A percentile compares a stretch with the other conserved stretches of the same genome.
phyloP scores from a whole-genome alignment of 2,888 invertebrate species.

The Lycaena phlaeas region DNA sequence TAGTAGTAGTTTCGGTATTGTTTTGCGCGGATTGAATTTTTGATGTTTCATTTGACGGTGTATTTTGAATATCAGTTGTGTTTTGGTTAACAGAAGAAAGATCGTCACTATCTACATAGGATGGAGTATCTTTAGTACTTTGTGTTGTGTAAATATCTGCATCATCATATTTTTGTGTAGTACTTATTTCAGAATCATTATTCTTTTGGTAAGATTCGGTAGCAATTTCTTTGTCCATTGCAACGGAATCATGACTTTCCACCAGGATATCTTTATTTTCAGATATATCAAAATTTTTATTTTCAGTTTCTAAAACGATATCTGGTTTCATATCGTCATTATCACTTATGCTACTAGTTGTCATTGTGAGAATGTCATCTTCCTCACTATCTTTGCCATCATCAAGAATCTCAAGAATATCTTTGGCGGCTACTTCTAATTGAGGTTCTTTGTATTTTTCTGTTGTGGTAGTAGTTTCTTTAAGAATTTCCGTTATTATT shows the following conservation, averaged over 20 bases:
- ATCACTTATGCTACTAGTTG: not conserved
- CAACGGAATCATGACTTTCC: not conserved
- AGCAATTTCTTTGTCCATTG: not conserved
- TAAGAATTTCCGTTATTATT: constrained; percentile 17
- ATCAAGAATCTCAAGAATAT: not conserved
- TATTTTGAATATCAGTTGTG: constrained; percentile 2
- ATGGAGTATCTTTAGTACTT: not conserved
- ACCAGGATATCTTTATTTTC: constrained; percentile 25
- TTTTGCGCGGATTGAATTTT: constrained; percentile 6
- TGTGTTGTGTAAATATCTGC: not conserved
- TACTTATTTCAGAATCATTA: not conserved
- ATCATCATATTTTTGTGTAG: not conserved
- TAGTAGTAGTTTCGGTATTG: constrained; percentile 36
- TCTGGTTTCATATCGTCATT: constrained; percentile 26
- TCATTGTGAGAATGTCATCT: not conserved
- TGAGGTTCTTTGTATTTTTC: constrained; percentile 9
- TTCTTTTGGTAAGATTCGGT: not conserved
- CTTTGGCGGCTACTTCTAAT: not conserved
- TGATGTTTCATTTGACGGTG: constrained; percentile 11
- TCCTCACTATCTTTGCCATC: constrained; percentile 7
- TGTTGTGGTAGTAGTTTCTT: constrained; percentile 18
- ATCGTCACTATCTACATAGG: not conserved
- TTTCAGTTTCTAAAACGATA: constrained; percentile 31
- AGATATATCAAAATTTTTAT: constrained; percentile 34
- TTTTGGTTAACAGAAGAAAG: not conserved